Base-by-base conservation (phyloP, 2,888 invertebrate genomes). In the Napeogenes inachia region DNA sequence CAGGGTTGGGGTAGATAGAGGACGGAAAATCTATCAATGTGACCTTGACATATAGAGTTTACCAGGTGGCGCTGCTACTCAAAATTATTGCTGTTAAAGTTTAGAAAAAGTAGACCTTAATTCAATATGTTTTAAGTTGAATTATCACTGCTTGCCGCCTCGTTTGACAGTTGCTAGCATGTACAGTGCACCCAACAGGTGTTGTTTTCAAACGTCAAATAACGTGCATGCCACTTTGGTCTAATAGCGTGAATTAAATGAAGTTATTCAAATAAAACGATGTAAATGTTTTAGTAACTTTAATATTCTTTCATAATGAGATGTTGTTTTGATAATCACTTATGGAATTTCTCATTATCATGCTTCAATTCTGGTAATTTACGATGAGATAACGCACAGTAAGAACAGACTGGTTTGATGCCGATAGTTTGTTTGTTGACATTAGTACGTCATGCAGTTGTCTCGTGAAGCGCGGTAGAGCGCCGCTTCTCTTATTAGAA, bases 391-490 rank as follows among this genome's bases (percentile, higher is more conserved):
- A 68, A 65, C 58, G 63, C 60, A 59, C 67, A 60, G 65, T 50
- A 64, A 60, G 65, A 63, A 64, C 70, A 56, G 66, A 65, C 67
- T 67, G 56, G 66, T 59, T 62, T 63, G 64, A 64, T 64, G 68
- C 67, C 66, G 66, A 69, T 68, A 69, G 71, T 69, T 74, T 77
- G 73, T 76, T 78, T 78, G 76, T 78, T 78, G 78, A 78, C 77
- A 77, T 73, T 73, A 72, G 81, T 78, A 82, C 78, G 75, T 77
- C 75, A 78, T 79, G 78, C 82, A 82, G 85, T 82, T 80, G 83
- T 80, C 80, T 82, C 77, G 78, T 73, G 77, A 77, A 75, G 75
- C 82, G 83, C 84, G 82, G 80, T 83, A 78, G 78, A 74, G 75
- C 75, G 78, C 79, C 78, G 82, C 84, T 82, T 82, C 79, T 83